Conservation (phyloP, 2,888 invertebrate species). For the Pseudolycoriella hygida region DNA sequence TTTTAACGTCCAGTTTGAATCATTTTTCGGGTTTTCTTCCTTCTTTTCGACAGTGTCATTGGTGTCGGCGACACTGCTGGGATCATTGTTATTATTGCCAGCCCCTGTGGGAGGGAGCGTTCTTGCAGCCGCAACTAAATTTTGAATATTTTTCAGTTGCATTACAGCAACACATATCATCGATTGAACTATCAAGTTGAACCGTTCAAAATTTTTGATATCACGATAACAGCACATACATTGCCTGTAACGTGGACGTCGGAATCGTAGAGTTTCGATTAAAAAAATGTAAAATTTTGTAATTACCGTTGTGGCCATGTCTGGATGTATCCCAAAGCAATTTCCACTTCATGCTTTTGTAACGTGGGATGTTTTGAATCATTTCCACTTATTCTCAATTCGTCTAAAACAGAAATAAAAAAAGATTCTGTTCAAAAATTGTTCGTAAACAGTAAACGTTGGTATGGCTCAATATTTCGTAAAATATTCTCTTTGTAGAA, state of each 20-base stretch:
- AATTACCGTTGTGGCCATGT: slow-evolving; percentile 75
- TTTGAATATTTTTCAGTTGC: slow-evolving; percentile 56
- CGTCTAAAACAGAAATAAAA: slow-evolving; percentile 38
- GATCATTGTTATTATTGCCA: slow-evolving; percentile 9
- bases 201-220: slow-evolving; percentile 79
- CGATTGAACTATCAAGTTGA: slow-evolving; percentile 76
- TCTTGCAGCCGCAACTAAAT: slow-evolving; percentile 29
- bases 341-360: slow-evolving; percentile 65
- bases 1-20: slow-evolving; percentile 46
- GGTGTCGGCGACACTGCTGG: slow-evolving; percentile 6
- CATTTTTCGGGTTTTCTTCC: neutral
- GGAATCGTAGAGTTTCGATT: slow-evolving; percentile 20
- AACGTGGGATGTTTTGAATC: slow-evolving; percentile 57
- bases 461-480: no score
- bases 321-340: slow-evolving; percentile 67
- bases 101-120: slow-evolving; percentile 12
- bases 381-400: slow-evolving; percentile 60
- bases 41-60: neutral
- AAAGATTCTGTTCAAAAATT: slow-evolving; percentile 1
- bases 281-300: neutral
- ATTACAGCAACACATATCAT: slow-evolving; percentile 68
- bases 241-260: slow-evolving; percentile 40
- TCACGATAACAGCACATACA: slow-evolving; percentile 92
- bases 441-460: no score
- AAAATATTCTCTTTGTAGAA: no score